Percentiles rank a stretch among this genome's conserved stretches.
Evolutionary conservation across 2,113 vertebrate genomes (phyloP).

Genomic region (Cheilinus undulatus): DNA sequence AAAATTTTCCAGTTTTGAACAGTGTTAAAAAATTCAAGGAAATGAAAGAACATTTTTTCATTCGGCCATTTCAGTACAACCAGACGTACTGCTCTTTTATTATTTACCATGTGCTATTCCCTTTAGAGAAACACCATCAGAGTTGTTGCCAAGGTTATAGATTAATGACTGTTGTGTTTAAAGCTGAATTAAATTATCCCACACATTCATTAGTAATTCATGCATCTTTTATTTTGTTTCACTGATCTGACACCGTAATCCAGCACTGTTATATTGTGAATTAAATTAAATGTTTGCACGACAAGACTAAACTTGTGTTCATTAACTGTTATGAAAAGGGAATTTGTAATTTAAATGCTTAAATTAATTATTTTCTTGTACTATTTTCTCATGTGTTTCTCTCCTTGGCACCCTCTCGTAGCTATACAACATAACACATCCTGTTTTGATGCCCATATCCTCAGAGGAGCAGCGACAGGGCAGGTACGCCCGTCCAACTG

Average conservation of each 20-base stretch:
- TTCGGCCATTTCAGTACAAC: too few species aligned
- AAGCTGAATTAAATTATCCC: not conserved
- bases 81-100: too few species aligned
- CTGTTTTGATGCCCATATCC: constrained; percentile 64
- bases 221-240: not conserved
- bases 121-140: not conserved
- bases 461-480: constrained; percentile 58
- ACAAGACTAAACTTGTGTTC: not conserved
- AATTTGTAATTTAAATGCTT: not conserved
- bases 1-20: too few species aligned
- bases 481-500: constrained; percentile 59
- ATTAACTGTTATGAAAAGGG: not conserved
- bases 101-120: too few species aligned
- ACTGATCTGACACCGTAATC: not conserved
- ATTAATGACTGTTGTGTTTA: not conserved
- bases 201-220: not conserved
- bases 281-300: not conserved
- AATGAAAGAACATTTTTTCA: too few species aligned
- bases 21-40: too few species aligned
- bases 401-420: not conserved
- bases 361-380: not conserved
- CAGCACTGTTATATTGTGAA: not conserved
- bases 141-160: not conserved
- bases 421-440: constrained; percentile 45
- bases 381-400: not conserved